Percentiles rank a stretch among this genome's conserved stretches.
phyloP scores from a whole-genome alignment of 2,113 vertebrate genomes.

The Odontophorus gujanensis region DNA sequence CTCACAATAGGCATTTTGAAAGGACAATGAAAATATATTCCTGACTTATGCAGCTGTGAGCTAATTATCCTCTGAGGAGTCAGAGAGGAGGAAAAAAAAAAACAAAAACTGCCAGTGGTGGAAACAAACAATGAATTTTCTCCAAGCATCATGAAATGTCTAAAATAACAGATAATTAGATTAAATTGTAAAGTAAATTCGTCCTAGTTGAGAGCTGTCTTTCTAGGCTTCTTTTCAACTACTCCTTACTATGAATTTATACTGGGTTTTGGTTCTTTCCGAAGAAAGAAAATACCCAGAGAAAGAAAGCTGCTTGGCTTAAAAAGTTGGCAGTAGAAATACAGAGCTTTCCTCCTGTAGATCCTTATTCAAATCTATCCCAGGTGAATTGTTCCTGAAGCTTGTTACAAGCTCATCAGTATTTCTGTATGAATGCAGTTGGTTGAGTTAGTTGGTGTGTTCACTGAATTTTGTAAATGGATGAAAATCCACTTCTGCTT shows the following conservation, averaged over 20 bases:
- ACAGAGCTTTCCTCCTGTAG: not conserved
- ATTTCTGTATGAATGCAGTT: constrained; percentile 4
- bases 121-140: constrained; percentile 39
- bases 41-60: not conserved
- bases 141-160: constrained; percentile 33
- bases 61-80: constrained; percentile 36
- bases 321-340: not conserved
- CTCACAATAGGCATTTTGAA: not conserved
- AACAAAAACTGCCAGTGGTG: not conserved
- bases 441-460: not conserved
- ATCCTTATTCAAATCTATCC: not conserved
- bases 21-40: constrained; percentile 23
- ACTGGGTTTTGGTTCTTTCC: not conserved
- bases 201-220: not conserved
- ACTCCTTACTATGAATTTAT: not conserved
- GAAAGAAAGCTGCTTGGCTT: not conserved
- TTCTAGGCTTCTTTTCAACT: constrained; percentile 27
- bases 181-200: constrained; percentile 52
- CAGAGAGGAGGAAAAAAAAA: not conserved
- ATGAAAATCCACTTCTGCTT: not conserved
- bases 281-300: not conserved
- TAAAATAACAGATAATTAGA: constrained; percentile 63
- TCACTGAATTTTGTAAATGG: not conserved
- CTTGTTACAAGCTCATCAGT: not conserved
- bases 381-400: constrained; percentile 1